Percentiles rank a stretch among this genome's conserved stretches.
These are phyloP conservation scores for Merluccius polli DNA, from an alignment of 2,797 vertebrate species.

Conservation along the genomic window DNA sequence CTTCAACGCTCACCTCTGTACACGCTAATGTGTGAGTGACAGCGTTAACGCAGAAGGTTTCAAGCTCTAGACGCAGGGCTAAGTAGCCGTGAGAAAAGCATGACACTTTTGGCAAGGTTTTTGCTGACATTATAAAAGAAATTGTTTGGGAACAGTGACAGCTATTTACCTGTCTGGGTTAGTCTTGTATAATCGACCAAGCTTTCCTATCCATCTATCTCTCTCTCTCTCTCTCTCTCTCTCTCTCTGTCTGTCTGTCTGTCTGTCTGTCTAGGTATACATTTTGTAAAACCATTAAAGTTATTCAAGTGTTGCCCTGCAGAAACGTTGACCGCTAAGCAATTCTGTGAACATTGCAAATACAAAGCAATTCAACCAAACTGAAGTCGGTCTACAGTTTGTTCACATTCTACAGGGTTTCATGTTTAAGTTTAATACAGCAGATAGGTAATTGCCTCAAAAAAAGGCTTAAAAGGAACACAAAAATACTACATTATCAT, in stretches of 20 bases:
- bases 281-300: too few relatives aligned
- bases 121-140: neutral
- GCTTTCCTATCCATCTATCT: neutral
- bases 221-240: neutral
- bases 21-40: too few relatives aligned
- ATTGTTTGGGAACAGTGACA: neutral
- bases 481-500: neutral
- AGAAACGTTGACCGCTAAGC: too few relatives aligned
- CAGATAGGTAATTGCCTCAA: neutral
- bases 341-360: neutral
- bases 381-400: neutral
- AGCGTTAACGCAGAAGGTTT: too few relatives aligned
- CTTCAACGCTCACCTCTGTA: too few relatives aligned
- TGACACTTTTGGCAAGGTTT: neutral
- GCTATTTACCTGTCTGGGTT: neutral
- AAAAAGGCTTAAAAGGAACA: neutral
- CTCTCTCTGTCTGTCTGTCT: neutral
- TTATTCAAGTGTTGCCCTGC: too few relatives aligned
- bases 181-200: neutral
- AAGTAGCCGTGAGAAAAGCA: too few relatives aligned
- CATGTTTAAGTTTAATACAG: neutral
- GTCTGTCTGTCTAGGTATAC: neutral
- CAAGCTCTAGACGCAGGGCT: neutral
- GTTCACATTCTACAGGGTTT: neutral
- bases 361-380: neutral